These are phyloP conservation scores for Melikaiella ostensackeni DNA, from an alignment of 2,888 invertebrate genomes.

Conservation along the genomic window DNA sequence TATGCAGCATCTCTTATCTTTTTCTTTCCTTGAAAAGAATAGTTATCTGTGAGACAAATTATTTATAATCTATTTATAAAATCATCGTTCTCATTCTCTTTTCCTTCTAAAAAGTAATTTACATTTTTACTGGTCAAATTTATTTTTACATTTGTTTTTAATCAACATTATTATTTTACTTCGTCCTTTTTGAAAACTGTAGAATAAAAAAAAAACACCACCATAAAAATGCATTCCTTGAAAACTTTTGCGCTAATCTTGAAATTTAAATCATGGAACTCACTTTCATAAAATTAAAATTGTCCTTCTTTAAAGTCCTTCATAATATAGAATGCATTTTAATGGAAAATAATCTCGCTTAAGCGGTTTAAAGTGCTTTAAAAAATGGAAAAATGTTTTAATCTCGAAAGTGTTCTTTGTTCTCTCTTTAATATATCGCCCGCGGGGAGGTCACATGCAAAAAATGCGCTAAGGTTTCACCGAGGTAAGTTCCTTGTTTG, in stretches of 20 bases:
- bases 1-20: not conserved
- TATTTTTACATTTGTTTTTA: not conserved
- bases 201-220: conserved; percentile 1
- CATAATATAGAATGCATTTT: not conserved
- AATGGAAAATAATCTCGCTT: conserved; percentile 11
- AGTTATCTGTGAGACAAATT: not conserved
- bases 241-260: not conserved
- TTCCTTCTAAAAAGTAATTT: conserved; percentile 1
- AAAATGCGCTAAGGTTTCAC: conserved; percentile 18
- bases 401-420: conserved; percentile 27
- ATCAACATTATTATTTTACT: not conserved
- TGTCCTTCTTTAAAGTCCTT: not conserved
- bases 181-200: not conserved
- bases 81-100: too few species aligned
- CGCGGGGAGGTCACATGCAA: conserved; percentile 7
- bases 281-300: conserved; percentile 8
- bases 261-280: conserved; percentile 6
- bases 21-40: not conserved
- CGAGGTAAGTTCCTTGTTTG: conserved; percentile 28
- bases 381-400: conserved; percentile 10
- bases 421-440: conserved; percentile 25
- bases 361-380: conserved; percentile 12
- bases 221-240: not conserved
- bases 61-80: not conserved
- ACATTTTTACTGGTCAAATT: not conserved